Percentiles rank a stretch among this genome's conserved stretches.
These are phyloP conservation scores for Deilephila elpenor DNA, from an alignment of 2,888 invertebrate species.

Conservation along the genomic window DNA sequence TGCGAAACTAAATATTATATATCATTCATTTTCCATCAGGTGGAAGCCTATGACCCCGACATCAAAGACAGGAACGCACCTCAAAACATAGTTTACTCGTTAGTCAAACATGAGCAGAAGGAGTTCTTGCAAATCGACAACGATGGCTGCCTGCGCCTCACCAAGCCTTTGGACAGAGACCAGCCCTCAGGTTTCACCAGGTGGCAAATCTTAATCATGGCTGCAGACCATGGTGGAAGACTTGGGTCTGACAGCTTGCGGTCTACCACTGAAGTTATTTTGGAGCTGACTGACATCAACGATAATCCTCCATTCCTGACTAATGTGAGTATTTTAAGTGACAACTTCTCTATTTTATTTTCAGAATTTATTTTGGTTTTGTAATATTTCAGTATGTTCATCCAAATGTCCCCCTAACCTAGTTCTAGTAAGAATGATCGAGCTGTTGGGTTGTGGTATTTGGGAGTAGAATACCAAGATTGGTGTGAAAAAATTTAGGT, in stretches of 20 bases:
- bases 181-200: constrained; percentile 92
- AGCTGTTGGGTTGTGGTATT: too few species aligned
- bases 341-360: not conserved
- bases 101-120: constrained; percentile 89
- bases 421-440: too few species aligned
- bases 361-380: too few species aligned
- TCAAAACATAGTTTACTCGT: constrained; percentile 91
- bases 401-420: too few species aligned
- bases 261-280: constrained; percentile 87
- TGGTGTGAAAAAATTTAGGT: too few species aligned
- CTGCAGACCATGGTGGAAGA: constrained; percentile 89
- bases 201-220: constrained; percentile 90
- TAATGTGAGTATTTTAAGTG: constrained; percentile 81
- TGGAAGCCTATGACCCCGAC: constrained; percentile 94
- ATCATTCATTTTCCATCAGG: constrained; percentile 53
- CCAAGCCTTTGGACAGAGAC: constrained; percentile 94
- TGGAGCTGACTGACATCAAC: constrained; percentile 92
- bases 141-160: constrained; percentile 89
- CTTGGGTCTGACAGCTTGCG: constrained; percentile 85
- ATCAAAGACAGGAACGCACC: constrained; percentile 90
- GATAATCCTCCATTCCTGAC: constrained; percentile 96
- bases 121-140: constrained; percentile 89
- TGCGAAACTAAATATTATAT: not conserved
- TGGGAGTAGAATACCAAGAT: too few species aligned
- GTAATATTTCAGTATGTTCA: not conserved